Conservation (phyloP, 2,113 vertebrate species). For the Hippolais icterina region DNA sequence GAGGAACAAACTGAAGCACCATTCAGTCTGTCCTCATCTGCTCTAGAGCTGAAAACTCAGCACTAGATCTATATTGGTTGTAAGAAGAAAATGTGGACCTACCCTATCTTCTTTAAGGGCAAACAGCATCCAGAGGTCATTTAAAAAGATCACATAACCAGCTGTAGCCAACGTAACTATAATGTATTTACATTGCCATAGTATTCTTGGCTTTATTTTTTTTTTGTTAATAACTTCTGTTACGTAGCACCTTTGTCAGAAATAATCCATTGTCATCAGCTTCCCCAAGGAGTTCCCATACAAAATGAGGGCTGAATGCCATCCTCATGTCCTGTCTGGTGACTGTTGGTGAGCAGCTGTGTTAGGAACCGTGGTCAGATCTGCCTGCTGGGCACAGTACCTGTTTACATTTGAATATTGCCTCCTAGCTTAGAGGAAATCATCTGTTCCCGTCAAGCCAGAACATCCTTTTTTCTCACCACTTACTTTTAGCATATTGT, state of each 20-base stretch:
- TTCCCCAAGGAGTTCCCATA: not conserved
- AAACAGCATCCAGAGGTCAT: not conserved
- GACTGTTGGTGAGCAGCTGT: fast-evolving
- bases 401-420: not conserved
- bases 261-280: not conserved
- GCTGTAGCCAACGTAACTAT: not conserved
- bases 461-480: not conserved
- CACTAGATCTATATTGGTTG: not conserved
- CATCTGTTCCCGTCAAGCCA: not conserved
- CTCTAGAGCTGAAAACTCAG: not conserved
- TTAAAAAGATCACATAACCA: not conserved
- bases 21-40: not conserved
- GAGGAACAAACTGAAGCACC: not conserved
- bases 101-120: not conserved
- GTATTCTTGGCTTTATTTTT: not conserved
- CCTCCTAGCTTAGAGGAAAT: not conserved
- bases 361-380: not conserved
- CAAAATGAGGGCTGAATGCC: not conserved
- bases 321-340: not conserved
- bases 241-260: not conserved
- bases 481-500: not conserved
- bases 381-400: not conserved
- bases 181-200: not conserved
- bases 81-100: not conserved
- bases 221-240: not conserved